Conservation (phyloP, 2,797 vertebrate species). For the Carcharodon carcharias region DNA sequence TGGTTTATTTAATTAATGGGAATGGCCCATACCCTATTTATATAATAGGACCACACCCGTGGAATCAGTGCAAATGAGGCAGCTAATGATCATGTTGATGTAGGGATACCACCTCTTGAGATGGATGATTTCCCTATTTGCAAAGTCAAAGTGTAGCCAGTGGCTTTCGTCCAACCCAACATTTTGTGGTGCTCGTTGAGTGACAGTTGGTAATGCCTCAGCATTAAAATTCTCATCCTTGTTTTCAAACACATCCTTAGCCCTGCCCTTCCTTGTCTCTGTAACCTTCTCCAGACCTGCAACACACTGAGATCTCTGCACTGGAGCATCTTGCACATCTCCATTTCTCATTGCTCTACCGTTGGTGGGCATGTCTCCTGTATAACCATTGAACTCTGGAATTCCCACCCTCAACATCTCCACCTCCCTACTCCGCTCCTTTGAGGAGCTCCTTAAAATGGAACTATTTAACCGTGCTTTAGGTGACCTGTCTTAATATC, state of each 20-base stretch:
- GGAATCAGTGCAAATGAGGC: neutral
- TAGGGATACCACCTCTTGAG: neutral
- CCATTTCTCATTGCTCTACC: neutral
- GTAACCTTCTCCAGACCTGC: neutral
- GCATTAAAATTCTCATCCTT: neutral
- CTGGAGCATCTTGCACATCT: neutral
- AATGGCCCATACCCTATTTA: neutral
- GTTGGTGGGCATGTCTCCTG: neutral
- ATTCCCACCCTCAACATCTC: neutral
- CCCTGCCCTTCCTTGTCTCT: neutral
- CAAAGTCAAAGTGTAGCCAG: neutral
- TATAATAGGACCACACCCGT: no score
- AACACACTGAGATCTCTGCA: neutral
- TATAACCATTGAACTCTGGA: neutral
- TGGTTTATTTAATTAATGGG: neutral
- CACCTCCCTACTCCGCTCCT: neutral
- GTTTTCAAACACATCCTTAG: neutral
- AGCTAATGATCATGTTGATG: neutral
- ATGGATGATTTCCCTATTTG: neutral
- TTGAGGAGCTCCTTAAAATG: neutral
- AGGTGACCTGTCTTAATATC: neutral
- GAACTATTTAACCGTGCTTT: neutral
- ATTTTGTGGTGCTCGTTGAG: neutral
- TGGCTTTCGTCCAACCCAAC: neutral
- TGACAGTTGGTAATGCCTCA: neutral